Evolutionary conservation across 2,888 invertebrate species (phyloP).

Genomic region (Geophilus truncorum): DNA sequence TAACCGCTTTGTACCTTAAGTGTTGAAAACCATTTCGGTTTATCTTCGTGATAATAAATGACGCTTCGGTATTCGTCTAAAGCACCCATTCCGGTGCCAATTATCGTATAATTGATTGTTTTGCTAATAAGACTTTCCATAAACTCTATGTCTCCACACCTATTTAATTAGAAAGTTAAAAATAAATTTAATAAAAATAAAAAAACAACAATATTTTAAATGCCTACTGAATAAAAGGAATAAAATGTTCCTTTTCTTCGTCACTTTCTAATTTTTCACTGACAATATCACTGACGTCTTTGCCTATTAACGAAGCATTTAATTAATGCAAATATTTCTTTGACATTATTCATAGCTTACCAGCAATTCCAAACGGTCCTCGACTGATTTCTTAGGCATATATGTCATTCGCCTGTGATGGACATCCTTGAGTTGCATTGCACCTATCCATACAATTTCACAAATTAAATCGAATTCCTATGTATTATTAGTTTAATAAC

Average conservation of each 20-base stretch:
- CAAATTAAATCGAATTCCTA: no score
- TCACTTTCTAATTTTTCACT: conserved; percentile 62
- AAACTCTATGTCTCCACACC: conserved; percentile 51
- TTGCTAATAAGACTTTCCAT: conserved; percentile 51
- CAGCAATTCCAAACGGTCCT: conserved; percentile 72
- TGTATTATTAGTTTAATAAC: no score
- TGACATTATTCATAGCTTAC: conserved; percentile 39
- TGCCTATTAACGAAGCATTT: no score
- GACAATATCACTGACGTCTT: conserved; percentile 70
- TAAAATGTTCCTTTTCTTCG: conserved; percentile 72
- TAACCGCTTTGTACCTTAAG: no score
- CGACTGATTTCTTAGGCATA: conserved; percentile 43
- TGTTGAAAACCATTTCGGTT: conserved; percentile 91
- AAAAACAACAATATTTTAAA: no score
- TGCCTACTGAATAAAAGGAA: conserved; percentile 78
- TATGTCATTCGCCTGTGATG: conserved; percentile 61
- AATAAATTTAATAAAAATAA: no score
- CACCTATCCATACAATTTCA: conserved; percentile 75
- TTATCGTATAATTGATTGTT: conserved; percentile 43
- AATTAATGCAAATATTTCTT: no score
- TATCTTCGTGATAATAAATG: conserved; percentile 93
- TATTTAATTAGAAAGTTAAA: conserved; percentile 39
- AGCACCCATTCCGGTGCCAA: conserved; percentile 68
- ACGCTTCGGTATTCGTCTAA: conserved; percentile 78
- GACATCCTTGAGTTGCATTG: conserved; percentile 76